Evolutionary conservation across 2,888 invertebrate species (phyloP).

Genomic region (Trachelus troglodyta): DNA sequence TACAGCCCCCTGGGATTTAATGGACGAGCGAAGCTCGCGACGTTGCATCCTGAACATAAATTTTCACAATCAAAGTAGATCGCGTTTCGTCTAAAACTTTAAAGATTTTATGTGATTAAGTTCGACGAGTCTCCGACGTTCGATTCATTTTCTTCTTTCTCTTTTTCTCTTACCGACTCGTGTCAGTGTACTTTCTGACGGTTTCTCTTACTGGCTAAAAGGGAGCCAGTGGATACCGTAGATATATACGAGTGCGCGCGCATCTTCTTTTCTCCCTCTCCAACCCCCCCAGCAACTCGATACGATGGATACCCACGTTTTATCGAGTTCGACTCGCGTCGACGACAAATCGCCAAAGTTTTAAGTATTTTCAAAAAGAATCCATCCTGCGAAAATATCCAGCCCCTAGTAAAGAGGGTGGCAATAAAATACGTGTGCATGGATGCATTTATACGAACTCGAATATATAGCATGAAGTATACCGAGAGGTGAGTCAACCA

Average conservation of each 20-base stretch:
- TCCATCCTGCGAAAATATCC: constrained; percentile 50
- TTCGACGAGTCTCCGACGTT: constrained; percentile 29
- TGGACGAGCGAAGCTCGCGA: background rate
- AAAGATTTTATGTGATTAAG: constrained; percentile 57
- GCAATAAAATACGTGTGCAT: constrained; percentile 59
- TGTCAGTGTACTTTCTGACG: constrained; percentile 3
- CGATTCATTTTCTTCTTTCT: constrained; percentile 17
- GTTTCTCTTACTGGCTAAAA: background rate
- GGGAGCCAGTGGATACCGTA: background rate
- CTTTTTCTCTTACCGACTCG: background rate
- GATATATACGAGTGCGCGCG: background rate
- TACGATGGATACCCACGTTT: constrained; percentile 26
- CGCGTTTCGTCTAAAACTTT: constrained; percentile 43
- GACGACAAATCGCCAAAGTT: constrained; percentile 58
- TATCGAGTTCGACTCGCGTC: constrained; percentile 44
- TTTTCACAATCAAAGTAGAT: constrained; percentile 47
- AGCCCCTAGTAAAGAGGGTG: constrained; percentile 27
- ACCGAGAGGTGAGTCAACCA: constrained; percentile 23
- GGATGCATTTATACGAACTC: constrained; percentile 51
- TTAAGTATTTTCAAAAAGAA: constrained; percentile 58
- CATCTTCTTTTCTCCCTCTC: constrained; percentile 21
- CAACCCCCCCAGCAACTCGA: constrained; percentile 8
- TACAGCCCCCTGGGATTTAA: background rate
- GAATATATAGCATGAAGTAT: constrained; percentile 13
- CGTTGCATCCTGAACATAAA: constrained; percentile 49